Conservation (phyloP, 2,113 vertebrate genomes). For the Benitochromis conjunctus region DNA sequence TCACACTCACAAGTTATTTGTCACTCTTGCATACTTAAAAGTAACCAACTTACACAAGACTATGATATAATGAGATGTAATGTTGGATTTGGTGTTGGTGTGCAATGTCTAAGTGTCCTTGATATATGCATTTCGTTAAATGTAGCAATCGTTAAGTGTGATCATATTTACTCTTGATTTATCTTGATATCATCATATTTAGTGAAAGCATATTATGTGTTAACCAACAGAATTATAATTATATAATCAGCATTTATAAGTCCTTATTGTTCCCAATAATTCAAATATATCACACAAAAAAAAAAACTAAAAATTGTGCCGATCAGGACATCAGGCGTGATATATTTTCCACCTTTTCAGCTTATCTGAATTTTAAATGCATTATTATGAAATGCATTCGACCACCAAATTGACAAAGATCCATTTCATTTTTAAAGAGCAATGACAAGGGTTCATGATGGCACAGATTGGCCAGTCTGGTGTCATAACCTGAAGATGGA, state of each 20-base stretch:
- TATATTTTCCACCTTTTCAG: not conserved
- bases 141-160: constrained; percentile 23
- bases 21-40: not conserved
- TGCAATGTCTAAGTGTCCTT: constrained; percentile 1
- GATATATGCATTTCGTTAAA: not conserved
- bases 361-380: not conserved
- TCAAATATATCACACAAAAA: not conserved
- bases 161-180: constrained; percentile 26
- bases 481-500: not conserved
- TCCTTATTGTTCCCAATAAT: constrained; percentile 45
- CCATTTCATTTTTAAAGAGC: not conserved
- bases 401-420: not conserved
- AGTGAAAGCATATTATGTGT: constrained; percentile 20
- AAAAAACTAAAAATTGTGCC: not conserved
- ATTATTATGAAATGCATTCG: not conserved
- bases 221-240: constrained; percentile 27
- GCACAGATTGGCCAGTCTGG: constrained; percentile 61
- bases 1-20: not conserved
- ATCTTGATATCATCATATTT: not conserved
- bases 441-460: not conserved
- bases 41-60: not conserved
- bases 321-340: not conserved
- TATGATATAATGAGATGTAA: not conserved
- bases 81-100: not conserved
- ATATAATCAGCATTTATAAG: constrained; percentile 55